Conservation (phyloP, 2,888 invertebrate genomes). For the Cylindroiulus punctatus region DNA sequence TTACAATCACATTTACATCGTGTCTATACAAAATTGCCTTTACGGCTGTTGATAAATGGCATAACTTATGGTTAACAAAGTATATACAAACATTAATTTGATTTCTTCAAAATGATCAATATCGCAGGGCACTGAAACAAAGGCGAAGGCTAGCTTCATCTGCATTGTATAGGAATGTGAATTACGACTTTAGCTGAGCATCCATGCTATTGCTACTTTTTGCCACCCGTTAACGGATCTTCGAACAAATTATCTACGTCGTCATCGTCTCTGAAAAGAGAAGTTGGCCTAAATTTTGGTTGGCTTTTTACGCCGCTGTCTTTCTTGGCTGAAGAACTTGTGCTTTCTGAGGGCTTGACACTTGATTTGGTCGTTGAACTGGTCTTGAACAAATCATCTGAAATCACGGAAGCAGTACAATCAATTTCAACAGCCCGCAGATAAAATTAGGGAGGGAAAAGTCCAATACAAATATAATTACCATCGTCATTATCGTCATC, state of each 20-base stretch:
- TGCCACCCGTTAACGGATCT: constrained; percentile 50
- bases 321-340: constrained; percentile 25
- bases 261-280: constrained; percentile 21
- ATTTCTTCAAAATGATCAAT: neutral
- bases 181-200: constrained; percentile 4
- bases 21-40: neutral
- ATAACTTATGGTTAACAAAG: constrained; percentile 20
- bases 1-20: neutral
- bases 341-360: neutral
- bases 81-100: constrained; percentile 23
- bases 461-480: neutral
- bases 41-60: neutral
- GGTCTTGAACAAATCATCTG: constrained; percentile 51
- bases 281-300: constrained; percentile 11
- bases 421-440: neutral
- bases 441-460: no score
- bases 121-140: constrained; percentile 42
- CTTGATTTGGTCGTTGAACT: constrained; percentile 2
- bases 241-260: constrained; percentile 49
- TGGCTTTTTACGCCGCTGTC: constrained; percentile 3
- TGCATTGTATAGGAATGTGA: constrained; percentile 39
- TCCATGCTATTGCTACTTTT: constrained; percentile 18
- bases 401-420: neutral
- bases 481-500: constrained; percentile 53
- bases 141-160: constrained; percentile 20